Evolutionary conservation across 2,797 vertebrate species (phyloP).

Genomic region (Spinus pinus): DNA sequence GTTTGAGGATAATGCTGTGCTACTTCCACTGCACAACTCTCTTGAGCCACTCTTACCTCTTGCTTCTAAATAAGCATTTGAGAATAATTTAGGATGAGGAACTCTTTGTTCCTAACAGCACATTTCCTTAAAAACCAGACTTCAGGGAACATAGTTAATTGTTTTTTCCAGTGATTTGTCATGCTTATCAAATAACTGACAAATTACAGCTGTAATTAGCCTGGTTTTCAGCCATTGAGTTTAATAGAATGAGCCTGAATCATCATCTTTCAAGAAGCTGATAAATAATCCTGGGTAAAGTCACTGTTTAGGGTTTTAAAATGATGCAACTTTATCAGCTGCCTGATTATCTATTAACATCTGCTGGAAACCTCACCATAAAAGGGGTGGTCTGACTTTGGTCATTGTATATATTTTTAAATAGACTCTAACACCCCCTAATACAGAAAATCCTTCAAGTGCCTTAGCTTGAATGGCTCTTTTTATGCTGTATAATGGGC

Average conservation of each 20-base stretch:
- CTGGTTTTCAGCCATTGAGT: neutral
- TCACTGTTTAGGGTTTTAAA: neutral
- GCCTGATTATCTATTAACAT: neutral
- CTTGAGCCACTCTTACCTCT: neutral
- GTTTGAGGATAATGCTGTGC: neutral
- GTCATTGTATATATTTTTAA: neutral
- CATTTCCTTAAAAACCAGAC: neutral
- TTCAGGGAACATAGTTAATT: neutral
- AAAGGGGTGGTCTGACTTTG: neutral
- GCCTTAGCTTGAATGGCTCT: neutral
- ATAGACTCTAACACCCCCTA: neutral
- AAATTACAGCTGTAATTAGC: neutral
- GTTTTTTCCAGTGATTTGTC: neutral
- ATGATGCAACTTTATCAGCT: neutral
- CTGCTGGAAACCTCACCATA: neutral
- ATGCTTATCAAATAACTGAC: neutral
- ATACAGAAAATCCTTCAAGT: neutral
- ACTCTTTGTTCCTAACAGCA: neutral
- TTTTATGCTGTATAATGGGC: neutral
- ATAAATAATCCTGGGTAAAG: neutral
- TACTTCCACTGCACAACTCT: neutral
- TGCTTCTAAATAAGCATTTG: neutral
- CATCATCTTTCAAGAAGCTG: neutral
- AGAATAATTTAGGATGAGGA: neutral
- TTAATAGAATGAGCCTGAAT: neutral